Percentiles rank a stretch among this genome's conserved stretches.
Evolutionary conservation across 2,797 vertebrate species (phyloP).

Genomic region (Eidolon dupreanum): DNA sequence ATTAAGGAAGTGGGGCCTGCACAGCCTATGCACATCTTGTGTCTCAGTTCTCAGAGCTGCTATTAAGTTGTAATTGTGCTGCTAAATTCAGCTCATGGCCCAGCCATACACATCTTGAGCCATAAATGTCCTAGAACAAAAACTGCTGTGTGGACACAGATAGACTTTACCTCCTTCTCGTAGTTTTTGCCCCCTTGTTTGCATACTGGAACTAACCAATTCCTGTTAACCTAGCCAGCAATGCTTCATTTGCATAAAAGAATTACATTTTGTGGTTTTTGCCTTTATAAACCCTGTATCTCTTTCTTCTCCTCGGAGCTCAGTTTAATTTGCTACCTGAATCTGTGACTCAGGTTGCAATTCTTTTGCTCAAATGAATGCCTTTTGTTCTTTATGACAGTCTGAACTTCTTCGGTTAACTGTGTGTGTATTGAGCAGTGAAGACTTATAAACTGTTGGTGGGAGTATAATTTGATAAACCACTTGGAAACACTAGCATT

Average conservation of each 20-base stretch:
- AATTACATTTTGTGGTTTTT: not conserved
- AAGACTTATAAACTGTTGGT: too few species aligned
- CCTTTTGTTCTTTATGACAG: too few species aligned
- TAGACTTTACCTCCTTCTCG: not conserved
- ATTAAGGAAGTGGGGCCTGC: too few species aligned
- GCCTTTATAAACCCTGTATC: not conserved
- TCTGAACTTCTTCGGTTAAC: too few species aligned
- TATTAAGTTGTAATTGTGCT: too few species aligned
- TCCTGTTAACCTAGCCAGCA: too few species aligned
- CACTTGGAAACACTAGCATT: not conserved
- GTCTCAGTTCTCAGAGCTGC: too few species aligned
- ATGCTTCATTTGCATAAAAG: not conserved
- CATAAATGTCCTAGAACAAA: not conserved
- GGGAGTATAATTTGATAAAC: not conserved
- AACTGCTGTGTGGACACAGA: not conserved
- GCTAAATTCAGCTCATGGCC: not conserved
- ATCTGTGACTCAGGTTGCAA: not conserved
- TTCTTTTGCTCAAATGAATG: not conserved
- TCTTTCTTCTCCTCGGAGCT: not conserved
- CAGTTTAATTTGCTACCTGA: not conserved
- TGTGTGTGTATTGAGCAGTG: too few species aligned
- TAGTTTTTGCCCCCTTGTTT: not conserved
- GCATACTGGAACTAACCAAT: too few species aligned
- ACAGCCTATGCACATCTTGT: too few species aligned
- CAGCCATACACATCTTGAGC: not conserved